Conservation (phyloP, 2,113 vertebrate genomes). For the Promerops cafer region DNA sequence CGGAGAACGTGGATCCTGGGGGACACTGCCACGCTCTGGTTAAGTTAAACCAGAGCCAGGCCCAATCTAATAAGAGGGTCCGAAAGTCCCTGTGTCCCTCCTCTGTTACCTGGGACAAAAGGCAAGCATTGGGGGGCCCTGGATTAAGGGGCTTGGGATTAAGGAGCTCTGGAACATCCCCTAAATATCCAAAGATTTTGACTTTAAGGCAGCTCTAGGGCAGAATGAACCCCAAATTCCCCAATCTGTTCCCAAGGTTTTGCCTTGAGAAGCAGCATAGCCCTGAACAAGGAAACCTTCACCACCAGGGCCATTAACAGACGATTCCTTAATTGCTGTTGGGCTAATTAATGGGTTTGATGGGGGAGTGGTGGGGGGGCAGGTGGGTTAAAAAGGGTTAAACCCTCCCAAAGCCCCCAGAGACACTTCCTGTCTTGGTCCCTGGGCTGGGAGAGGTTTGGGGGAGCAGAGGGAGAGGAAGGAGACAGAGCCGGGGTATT, state of each 20-base stretch:
- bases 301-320: not conserved
- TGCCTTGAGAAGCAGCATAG: not conserved
- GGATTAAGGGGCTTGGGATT: not conserved
- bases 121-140: not conserved
- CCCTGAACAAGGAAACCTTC: not conserved
- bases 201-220: not conserved
- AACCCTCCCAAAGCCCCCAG: not conserved
- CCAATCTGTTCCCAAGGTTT: not conserved
- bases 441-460: not conserved
- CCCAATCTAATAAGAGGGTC: not conserved
- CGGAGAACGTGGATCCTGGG: accelerated
- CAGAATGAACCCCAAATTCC: not conserved
- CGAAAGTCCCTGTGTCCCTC: not conserved
- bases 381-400: not conserved
- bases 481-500: not conserved
- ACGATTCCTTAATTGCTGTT: not conserved
- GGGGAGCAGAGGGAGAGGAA: not conserved
- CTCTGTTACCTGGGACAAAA: not conserved
- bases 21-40: not conserved
- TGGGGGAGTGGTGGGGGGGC: not conserved
- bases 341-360: not conserved
- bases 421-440: not conserved
- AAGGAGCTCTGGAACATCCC: not conserved
- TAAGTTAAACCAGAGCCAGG: not conserved
- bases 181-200: not conserved